Percentiles rank a stretch among this genome's conserved stretches.
phyloP scores from a whole-genome alignment of 2,888 invertebrate genomes.

The Trissonchulus latispiculum region DNA sequence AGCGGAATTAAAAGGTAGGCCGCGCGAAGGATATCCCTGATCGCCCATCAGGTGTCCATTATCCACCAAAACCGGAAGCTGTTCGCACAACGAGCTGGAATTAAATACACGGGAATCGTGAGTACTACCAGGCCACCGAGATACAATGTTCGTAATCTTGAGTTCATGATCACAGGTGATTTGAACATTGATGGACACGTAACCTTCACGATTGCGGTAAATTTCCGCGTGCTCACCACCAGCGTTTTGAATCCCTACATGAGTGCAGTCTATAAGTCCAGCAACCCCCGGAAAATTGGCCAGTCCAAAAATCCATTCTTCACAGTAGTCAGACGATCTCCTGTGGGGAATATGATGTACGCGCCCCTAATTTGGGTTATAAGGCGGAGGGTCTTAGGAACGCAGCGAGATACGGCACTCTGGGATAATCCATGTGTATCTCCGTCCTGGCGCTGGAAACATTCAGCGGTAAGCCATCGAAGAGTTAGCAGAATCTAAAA shows the following conservation, averaged over 20 bases:
- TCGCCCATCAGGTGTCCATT: conserved; percentile 18
- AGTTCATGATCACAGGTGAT: conserved; percentile 2
- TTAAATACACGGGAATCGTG: not conserved
- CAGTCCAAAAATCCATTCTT: conserved; percentile 1
- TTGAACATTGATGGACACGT: conserved; percentile 15
- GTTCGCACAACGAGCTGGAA: not conserved
- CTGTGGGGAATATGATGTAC: not conserved
- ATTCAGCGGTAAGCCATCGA: not conserved
- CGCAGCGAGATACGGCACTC: not conserved
- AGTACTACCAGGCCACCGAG: conserved; percentile 14
- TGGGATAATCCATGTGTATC: not conserved
- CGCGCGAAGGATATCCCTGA: conserved; percentile 14
- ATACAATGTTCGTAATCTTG: not conserved
- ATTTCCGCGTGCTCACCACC: not conserved
- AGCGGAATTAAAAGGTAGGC: conserved; percentile 26
- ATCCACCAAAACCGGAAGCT: not conserved
- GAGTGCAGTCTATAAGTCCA: conserved; percentile 1
- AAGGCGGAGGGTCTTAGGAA: not conserved
- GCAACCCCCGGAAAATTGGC: not conserved
- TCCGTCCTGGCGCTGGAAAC: not conserved
- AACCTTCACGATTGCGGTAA: conserved; percentile 2
- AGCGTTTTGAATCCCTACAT: conserved; percentile 1
- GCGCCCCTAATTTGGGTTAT: not conserved
- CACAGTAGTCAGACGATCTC: not conserved
- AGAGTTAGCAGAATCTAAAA: conserved; percentile 1